A percentile compares a stretch with the other conserved stretches of the same genome.
phyloP scores from a whole-genome alignment of 2,797 vertebrate species.

The Spinus pinus region DNA sequence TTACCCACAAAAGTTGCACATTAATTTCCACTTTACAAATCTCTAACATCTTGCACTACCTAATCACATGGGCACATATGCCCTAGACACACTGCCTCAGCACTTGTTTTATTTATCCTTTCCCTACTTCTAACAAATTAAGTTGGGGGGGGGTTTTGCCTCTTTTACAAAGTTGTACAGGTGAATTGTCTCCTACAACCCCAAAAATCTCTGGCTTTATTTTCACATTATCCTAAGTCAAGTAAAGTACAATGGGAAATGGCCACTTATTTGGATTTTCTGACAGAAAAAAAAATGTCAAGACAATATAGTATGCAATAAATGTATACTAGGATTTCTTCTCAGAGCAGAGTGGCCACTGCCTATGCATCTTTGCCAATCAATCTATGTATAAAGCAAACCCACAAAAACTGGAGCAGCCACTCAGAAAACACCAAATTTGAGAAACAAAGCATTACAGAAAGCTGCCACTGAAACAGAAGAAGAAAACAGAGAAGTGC shows the following conservation, averaged over 20 bases:
- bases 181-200: neutral
- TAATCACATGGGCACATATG: neutral
- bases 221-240: neutral
- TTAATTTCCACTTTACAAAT: neutral
- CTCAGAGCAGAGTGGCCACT: neutral
- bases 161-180: neutral
- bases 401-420: neutral
- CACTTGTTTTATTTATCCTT: neutral
- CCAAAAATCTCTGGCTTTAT: neutral
- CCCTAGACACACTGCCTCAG: neutral
- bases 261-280: neutral
- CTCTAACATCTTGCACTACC: neutral
- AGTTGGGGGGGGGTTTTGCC: accelerated
- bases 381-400: neutral
- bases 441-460: neutral
- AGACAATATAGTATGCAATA: accelerated
- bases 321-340: neutral
- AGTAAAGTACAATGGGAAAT: neutral
- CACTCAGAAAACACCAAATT: neutral
- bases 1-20: neutral
- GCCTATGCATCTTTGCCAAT: neutral
- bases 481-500: neutral
- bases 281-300: neutral
- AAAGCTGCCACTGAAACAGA: neutral
- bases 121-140: neutral